Evolutionary conservation across 2,888 invertebrate species (phyloP), one percentile per base, ranked within the genome.

Genomic region (Cephonodes hylas): DNA sequence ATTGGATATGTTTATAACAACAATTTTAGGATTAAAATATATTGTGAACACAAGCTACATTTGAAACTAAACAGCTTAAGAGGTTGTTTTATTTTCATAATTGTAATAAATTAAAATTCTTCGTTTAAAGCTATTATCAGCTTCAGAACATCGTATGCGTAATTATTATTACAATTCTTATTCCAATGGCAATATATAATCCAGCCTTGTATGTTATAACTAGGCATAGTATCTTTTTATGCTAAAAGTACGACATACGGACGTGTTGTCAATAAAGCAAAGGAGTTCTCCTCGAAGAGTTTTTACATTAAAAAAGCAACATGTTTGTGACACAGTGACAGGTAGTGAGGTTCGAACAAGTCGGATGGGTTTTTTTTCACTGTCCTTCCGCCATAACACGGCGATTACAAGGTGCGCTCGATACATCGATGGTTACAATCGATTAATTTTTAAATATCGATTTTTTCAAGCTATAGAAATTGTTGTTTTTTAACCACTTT

Each of bases 321-420:
- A 66, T 68, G 60, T 64, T 66, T 66, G 58, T 63, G 64, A 63
- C 74, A 74, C 72, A 81, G 18, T 53, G 53, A 83, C 82, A 83
- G 81, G 81, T 81, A 77, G 75, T 74, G 73, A 38, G 38, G 81
- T 68, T 70, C 67, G 71, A 75, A 77, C 82, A 80, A 69, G 74
- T 75, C 75, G 74, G 68, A 76, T 76, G 74, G 75, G 77, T 83
- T 83, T 79, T 79, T 71, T 58, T 75, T 83, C 83, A 85, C 84
- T 81, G 79, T 75, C 65, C 27, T 27, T 38, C 38, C 38, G 38
- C 72, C 69, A 65, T 76, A 75, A 83, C 80, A 83, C 80, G 85
- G 84, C 85, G 87, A 85, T 81, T 81, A 84, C 76, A 75, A 27
- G 25, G 27, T 78, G 77, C 75, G 75, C 74, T 79, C 89, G 72